Conservation (phyloP, 2,113 vertebrate genomes). For the Hypomesus transpacificus region DNA sequence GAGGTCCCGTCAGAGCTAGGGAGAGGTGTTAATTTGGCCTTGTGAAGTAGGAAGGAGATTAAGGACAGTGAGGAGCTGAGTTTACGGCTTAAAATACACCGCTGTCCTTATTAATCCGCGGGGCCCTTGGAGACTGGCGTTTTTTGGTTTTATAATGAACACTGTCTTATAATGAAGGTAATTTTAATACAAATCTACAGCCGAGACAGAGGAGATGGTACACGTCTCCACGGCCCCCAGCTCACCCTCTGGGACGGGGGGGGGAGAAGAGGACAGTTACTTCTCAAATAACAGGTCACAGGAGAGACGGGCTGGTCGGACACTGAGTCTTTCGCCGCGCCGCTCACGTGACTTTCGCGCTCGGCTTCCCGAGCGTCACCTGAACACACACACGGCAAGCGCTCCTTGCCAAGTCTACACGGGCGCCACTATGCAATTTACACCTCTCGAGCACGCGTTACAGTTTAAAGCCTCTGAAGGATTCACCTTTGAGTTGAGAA, state of each 20-base stretch:
- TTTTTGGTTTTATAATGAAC: conserved; percentile 80
- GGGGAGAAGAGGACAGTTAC: conserved; percentile 60
- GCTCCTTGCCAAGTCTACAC: conserved; percentile 24
- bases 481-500: conserved; percentile 27
- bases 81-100: conserved; percentile 84
- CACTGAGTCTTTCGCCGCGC: background rate
- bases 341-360: conserved; percentile 19
- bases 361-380: conserved; percentile 24
- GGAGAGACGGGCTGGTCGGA: conserved; percentile 44
- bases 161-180: conserved; percentile 79
- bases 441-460: conserved; percentile 54
- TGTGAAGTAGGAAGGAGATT: conserved; percentile 82
- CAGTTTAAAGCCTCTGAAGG: conserved; percentile 53
- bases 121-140: conserved; percentile 73
- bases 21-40: conserved; percentile 84
- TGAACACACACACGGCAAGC: conserved; percentile 34
- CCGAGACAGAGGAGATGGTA: conserved; percentile 48
- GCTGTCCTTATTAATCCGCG: conserved; percentile 82
- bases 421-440: conserved; percentile 60
- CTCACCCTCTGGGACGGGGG: conserved; percentile 55
- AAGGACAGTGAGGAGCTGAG: conserved; percentile 81
- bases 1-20: conserved; percentile 81
- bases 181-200: conserved; percentile 77
- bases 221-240: conserved; percentile 56
- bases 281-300: conserved; percentile 60